Base-by-base conservation (phyloP, 2,888 invertebrate genomes). In the Aspidiotus destructor region DNA sequence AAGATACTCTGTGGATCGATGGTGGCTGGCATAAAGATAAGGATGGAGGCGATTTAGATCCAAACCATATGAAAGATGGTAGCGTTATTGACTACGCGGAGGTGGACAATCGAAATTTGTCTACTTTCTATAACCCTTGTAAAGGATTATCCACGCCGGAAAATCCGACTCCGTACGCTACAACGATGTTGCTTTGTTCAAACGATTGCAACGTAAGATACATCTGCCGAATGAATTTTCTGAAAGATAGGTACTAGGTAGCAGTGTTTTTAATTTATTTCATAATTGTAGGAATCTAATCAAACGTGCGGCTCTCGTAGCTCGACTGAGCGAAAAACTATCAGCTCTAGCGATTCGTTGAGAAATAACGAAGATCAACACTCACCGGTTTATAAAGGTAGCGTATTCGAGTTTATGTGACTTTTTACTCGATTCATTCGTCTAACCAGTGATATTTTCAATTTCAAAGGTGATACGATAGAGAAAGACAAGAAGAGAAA, bases 81-180 rank as follows among this genome's bases (percentile, higher is more conserved):
- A 78, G 77, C 60, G 78, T 81, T 64, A 84, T 84, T 0, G 85
- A 86, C 77, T 86, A 86, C 74, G 86, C 86, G 5, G 85, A 86
- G 77, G 85, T 86, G 44, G 79, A 79, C 71, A 78, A 78, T n/a
- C 74, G 79, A 40, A 85, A 83, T 74, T 78, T 87, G 76, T 86
- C 86, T 69, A 86, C 87, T 0, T 87, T 87, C 76, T 86, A 87
- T 77, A 84, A 84, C 73, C 77, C 78, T 0, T 69, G 71, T n/a
- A 72, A 72, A 68, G 69, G 69, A 28, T 61, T 58, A 48, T 60
- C 62, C 60, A 62, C 69, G 8, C 81, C 83, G 10, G 84, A 83
- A 73, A 83, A 84, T 76, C 85, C 85, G 3, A 84, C 85, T 70
- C 86, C 88, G 2, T 89, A 88, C 73, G 88, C 89, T 7, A 87